Evolutionary conservation across 2,113 vertebrate genomes (phyloP), one percentile per base, ranked within the genome.

Genomic region (Eublepharis macularius): DNA sequence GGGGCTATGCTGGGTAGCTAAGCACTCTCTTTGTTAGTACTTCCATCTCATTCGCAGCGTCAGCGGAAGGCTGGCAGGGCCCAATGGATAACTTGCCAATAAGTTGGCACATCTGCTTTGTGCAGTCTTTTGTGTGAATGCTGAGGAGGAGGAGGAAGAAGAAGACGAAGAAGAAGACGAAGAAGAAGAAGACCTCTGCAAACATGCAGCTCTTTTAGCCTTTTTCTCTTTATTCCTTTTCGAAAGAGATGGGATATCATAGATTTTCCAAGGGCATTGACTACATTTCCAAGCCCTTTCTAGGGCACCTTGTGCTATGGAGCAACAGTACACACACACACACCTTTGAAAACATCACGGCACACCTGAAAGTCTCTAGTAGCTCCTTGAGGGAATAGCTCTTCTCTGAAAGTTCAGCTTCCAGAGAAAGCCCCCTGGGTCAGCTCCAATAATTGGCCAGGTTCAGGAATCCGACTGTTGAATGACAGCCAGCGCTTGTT

Each of bases 301-400:
- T n/a, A 1, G 1, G 1, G 6, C 54, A 41, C 7, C 73, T 32
- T 49, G 2, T 0, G 0, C 0, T 0, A 0, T 0, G 65, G 70
- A 17, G 65, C 2, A 49, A 49, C 29, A n/a, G n/a, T 21, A 19
- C 45, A 78, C 43, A 69, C 41, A 54, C 2, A 32, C 69, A 2
- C 34, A 17, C 0, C 7, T 13, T 32, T 63, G 17, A 6, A 54
- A 39, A 66, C 43, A 72, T 4, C 24, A 1, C 0, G 19, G 45
- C 1, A 60, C 0, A 0, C 36, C 65, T 0, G 1, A n/a, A n/a
- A n/a, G n/a, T n/a, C n/a, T n/a, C n/a, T n/a, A n/a, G n/a, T n/a
- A n/a, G n/a, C n/a, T n/a, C n/a, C n/a, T n/a, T n/a, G n/a, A n/a
- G n/a, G n/a, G n/a, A n/a, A n/a, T n/a, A n/a, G 0, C 36, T 4